Evolutionary conservation across 1,140 invertebrate species (phyloP).

Genomic region (Trichogramma pretiosum): DNA sequence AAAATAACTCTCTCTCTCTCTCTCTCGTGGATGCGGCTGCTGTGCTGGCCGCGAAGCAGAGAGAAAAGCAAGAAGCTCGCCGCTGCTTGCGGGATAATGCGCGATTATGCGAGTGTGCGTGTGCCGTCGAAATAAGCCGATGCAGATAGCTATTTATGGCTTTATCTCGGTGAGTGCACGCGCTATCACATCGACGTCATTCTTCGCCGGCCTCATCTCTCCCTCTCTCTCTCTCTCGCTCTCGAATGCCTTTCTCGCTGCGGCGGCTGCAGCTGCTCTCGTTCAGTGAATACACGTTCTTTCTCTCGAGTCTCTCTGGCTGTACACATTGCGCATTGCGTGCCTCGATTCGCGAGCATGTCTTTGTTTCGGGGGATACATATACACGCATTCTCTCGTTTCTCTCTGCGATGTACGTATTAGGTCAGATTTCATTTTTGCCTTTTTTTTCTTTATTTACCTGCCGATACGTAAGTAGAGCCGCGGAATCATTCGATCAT

Average conservation of each 20-base stretch:
- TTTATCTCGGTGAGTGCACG: constrained; percentile 39
- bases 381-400: too few species aligned
- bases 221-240: not conserved
- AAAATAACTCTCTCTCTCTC: too few species aligned
- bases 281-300: not conserved
- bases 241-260: not conserved
- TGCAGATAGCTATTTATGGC: constrained; percentile 42
- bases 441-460: too few species aligned
- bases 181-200: constrained; percentile 23
- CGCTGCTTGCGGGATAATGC: too few species aligned
- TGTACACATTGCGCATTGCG: too few species aligned
- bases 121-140: too few species aligned
- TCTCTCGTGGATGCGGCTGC: too few species aligned
- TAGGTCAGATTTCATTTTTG: too few species aligned
- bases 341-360: not conserved
- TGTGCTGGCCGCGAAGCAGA: constrained; percentile 7
- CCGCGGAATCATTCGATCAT: too few species aligned
- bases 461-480: too few species aligned
- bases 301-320: too few species aligned
- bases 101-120: constrained; percentile 43
- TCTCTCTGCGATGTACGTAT: too few species aligned
- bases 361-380: constrained; percentile 5
- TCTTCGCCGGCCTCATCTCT: constrained; percentile 13
- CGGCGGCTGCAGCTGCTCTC: not conserved
- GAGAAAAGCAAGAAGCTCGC: constrained; percentile 20